These are phyloP conservation scores for Acanthopagrus latus DNA, from an alignment of 2,797 vertebrate genomes.

Conservation along the genomic window DNA sequence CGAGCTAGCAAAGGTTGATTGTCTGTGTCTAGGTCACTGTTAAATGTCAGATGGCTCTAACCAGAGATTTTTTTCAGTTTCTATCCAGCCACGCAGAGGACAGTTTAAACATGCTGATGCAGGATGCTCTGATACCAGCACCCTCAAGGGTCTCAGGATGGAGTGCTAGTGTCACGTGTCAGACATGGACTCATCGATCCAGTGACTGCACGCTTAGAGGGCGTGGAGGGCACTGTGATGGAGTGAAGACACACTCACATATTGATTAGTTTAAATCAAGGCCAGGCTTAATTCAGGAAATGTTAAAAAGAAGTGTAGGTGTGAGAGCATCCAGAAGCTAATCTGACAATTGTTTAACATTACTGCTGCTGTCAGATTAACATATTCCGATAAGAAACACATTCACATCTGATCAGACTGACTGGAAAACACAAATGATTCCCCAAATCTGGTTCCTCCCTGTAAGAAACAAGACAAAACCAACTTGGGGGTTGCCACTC, in stretches of 20 bases:
- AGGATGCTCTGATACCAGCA: slow-evolving; percentile 18
- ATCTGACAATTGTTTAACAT: slow-evolving; percentile 4
- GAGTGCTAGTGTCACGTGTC: slow-evolving; percentile 38
- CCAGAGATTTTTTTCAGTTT: neutral
- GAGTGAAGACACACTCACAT: neutral
- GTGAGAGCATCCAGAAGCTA: neutral
- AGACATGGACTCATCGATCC: slow-evolving; percentile 23
- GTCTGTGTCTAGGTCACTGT: slow-evolving; percentile 9
- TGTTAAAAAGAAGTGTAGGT: slow-evolving; percentile 15
- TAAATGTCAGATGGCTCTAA: slow-evolving; percentile 3
- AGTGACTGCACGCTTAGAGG: slow-evolving; percentile 33
- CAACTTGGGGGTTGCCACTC: slow-evolving; percentile 17
- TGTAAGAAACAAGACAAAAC: slow-evolving; percentile 22
- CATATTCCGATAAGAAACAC: slow-evolving; percentile 17
- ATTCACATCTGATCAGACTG: slow-evolving; percentile 12
- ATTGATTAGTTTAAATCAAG: slow-evolving; percentile 19
- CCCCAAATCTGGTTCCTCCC: neutral
- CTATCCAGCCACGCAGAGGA: neutral
- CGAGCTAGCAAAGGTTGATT: slow-evolving; percentile 14
- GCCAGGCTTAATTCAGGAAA: neutral
- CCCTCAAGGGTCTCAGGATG: slow-evolving; percentile 22
- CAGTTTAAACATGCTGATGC: slow-evolving; percentile 31
- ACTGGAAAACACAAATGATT: slow-evolving; percentile 34
- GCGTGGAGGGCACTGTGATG: neutral
- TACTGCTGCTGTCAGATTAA: neutral